phyloP scores from a whole-genome alignment of 2,797 vertebrate species.

The Hippoglossus hippoglossus region DNA sequence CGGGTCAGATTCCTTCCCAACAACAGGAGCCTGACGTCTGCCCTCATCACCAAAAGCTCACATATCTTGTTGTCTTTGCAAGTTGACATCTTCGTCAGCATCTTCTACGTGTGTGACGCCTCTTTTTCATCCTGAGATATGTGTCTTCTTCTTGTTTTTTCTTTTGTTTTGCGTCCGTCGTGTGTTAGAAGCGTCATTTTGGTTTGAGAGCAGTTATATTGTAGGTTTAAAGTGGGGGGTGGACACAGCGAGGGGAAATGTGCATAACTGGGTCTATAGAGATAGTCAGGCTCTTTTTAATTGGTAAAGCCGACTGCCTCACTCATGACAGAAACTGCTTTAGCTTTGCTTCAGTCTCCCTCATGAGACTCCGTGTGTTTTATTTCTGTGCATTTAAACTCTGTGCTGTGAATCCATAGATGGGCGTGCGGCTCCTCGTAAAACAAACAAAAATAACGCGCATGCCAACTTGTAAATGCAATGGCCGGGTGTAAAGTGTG shows the following conservation, averaged over 20 bases:
- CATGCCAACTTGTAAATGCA: conserved; percentile 60
- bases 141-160: too few species aligned
- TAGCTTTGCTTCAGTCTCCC: conserved; percentile 36
- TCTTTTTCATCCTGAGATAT: too few species aligned
- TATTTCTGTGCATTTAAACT: conserved; percentile 23
- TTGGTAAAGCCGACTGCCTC: conserved; percentile 59
- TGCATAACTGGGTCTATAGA: conserved; percentile 66
- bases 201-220: too few species aligned
- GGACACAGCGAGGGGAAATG: conserved; percentile 37
- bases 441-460: conserved; percentile 64
- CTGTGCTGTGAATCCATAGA: conserved; percentile 21
- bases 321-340: conserved; percentile 56
- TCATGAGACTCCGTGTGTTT: conserved; percentile 19
- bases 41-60: too few species aligned
- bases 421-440: conserved; percentile 51
- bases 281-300: conserved; percentile 59
- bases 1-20: too few species aligned
- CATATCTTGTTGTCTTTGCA: too few species aligned
- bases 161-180: too few species aligned
- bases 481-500: conserved; percentile 40
- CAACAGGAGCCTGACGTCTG: too few species aligned
- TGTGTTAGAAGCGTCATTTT: too few species aligned
- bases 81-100: too few species aligned
- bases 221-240: background rate
- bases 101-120: too few species aligned